Conservation (phyloP, 2,797 vertebrate genomes). For the Sternotherus odoratus region DNA sequence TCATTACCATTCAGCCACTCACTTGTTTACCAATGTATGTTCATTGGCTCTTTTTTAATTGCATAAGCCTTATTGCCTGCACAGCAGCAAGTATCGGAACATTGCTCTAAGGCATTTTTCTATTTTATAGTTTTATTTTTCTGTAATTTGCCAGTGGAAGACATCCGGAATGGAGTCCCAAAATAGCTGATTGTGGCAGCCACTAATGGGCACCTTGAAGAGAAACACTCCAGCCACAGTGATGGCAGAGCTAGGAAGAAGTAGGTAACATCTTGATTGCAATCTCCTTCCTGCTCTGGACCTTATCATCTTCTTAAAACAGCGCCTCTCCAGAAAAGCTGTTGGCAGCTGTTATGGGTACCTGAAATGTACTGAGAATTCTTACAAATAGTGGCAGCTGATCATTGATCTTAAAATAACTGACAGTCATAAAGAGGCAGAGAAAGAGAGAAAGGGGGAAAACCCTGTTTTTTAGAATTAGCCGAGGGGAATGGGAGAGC, state of each 20-base stretch:
- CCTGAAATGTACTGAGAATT: neutral
- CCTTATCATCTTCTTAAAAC: neutral
- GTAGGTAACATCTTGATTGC: neutral
- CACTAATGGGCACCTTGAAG: neutral
- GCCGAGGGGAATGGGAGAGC: neutral
- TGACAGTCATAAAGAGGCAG: neutral
- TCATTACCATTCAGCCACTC: neutral
- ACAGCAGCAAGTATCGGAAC: neutral
- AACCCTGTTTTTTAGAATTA: too few relatives aligned
- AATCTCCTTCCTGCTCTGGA: neutral
- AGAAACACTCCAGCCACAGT: neutral
- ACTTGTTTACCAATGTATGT: neutral
- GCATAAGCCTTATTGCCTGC: neutral
- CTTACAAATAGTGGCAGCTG: neutral
- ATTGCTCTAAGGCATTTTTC: neutral
- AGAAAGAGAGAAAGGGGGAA: neutral
- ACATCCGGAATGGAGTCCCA: neutral
- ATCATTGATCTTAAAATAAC: neutral
- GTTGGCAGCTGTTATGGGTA: neutral
- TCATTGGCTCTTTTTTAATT: neutral
- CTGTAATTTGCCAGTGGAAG: neutral
- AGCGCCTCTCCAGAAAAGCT: neutral
- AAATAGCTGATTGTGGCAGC: neutral
- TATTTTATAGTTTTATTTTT: conserved; percentile 14
- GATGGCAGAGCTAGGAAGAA: neutral